Evolutionary conservation across 2,113 vertebrate species (phyloP), one percentile per base, ranked within the genome.

Genomic region (Pangasianodon gigas): DNA sequence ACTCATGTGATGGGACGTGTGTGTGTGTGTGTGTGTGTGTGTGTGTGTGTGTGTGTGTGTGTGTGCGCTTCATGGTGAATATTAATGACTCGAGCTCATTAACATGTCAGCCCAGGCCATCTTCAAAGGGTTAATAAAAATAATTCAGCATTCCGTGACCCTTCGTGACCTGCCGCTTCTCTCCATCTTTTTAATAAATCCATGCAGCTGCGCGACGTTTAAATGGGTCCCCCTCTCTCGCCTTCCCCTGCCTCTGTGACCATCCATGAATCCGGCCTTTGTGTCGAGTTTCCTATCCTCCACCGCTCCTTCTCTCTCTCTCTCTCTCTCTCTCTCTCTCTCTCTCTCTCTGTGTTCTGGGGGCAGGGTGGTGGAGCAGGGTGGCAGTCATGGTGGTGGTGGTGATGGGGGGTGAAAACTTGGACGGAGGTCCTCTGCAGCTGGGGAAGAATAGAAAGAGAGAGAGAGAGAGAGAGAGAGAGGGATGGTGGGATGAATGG

Each of bases 381-480:
- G 91, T 91, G 90, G 88, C 85, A 85, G 71, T 88, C 62, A 82
- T 88, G 88, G 69, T 75, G 90, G 62, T 62, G 77, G 90, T 52
- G 87, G 48, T 82, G 81, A 56, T 58, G 85, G 75, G n/a, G 92
- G 92, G 92, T 87, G 90, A 95, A 94, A 95, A 95, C 94, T 96
- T 96, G 96, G 96, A 96, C 95, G 93, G 93, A 96, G 95, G 95
- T 96, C 95, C 93, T 94, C 93, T 96, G 96, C 96, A 96, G 96
- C 96, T 96, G 96, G 95, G 95, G 95, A 95, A 94, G 89, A 89
- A 88, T 85, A 84, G 91, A 79, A 41, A 94, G 94, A 86, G 90
- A 92, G 91, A 94, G 95, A 94, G 94, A 94, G 84, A 54, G 83
- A 88, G 88, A 89, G 91, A 91, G 92, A 95, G 95, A 94, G 94